Percentiles rank a stretch among this genome's conserved stretches.
Conservation (phyloP, 2,113 vertebrate genomes). For the Brachypteracias leptosomus region DNA sequence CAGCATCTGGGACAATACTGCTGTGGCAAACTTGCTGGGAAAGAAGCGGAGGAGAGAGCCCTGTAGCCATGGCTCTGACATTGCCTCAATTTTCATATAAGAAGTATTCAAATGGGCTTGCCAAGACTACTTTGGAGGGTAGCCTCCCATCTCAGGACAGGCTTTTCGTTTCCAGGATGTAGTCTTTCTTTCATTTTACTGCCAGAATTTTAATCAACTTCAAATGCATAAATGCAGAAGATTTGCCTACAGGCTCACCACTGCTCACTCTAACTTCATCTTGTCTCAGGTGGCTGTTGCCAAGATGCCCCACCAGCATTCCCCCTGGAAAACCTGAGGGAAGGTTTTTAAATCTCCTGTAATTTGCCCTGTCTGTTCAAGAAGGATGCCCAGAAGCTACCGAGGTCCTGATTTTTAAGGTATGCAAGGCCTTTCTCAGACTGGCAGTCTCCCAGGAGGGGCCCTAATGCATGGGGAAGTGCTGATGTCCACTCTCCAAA, state of each 20-base stretch:
- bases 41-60: not conserved
- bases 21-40: not conserved
- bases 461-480: not conserved
- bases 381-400: not conserved
- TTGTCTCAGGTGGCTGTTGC: not conserved
- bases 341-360: not conserved
- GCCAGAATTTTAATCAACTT: not conserved
- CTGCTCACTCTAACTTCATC: not conserved
- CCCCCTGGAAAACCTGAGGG: not conserved
- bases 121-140: not conserved
- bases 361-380: not conserved
- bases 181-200: slow-evolving; percentile 19
- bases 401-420: not conserved
- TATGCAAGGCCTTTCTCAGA: not conserved
- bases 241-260: not conserved
- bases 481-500: not conserved
- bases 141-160: not conserved
- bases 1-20: not conserved
- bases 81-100: not conserved
- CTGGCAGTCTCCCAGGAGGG: not conserved
- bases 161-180: not conserved
- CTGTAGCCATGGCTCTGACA: not conserved
- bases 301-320: not conserved
- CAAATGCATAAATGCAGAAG: not conserved
- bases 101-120: slow-evolving; percentile 1